These are phyloP conservation scores for Prenolepis imparis DNA, from an alignment of 2,888 invertebrate genomes.

Conservation along the genomic window DNA sequence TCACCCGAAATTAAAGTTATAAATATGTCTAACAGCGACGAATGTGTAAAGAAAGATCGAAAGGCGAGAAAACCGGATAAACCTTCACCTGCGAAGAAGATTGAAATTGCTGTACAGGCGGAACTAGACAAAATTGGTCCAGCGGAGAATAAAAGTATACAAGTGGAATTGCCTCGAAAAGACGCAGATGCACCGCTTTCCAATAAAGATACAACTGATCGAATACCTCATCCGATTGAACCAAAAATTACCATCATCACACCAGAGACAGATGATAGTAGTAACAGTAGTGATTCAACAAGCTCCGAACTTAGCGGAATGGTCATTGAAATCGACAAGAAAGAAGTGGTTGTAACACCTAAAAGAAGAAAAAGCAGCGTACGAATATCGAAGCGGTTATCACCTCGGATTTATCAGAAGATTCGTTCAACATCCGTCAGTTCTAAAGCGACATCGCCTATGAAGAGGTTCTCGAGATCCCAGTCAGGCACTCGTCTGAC, in stretches of 20 bases:
- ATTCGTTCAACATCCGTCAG: slow-evolving; percentile 73
- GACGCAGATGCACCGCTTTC: neutral
- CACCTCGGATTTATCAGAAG: slow-evolving; percentile 68
- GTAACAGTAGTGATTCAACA: slow-evolving; percentile 69
- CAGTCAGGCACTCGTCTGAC: slow-evolving; percentile 70
- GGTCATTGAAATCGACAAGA: slow-evolving; percentile 78
- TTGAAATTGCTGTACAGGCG: slow-evolving; percentile 79
- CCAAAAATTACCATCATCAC: slow-evolving; percentile 80
- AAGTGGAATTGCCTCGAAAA: slow-evolving; percentile 66
- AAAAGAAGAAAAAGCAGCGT: slow-evolving; percentile 66
- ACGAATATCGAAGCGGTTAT: slow-evolving; percentile 56
- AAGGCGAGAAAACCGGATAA: slow-evolving; percentile 45
- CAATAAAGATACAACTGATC: slow-evolving; percentile 10
- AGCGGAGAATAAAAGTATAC: slow-evolving; percentile 66
- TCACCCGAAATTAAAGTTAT: slow-evolving; percentile 82
- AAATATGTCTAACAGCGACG: slow-evolving; percentile 77
- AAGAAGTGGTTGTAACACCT: slow-evolving; percentile 78
- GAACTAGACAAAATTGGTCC: slow-evolving; percentile 17
- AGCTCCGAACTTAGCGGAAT: slow-evolving; percentile 75
- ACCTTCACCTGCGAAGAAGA: slow-evolving; percentile 54
- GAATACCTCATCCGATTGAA: slow-evolving; percentile 72
- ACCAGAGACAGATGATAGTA: slow-evolving; percentile 73
- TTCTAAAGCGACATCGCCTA: slow-evolving; percentile 71
- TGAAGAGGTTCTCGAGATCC: slow-evolving; percentile 73
- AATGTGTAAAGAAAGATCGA: slow-evolving; percentile 56